phyloP scores from a whole-genome alignment of 30 jellyfish, hydroid and myxozoan genomes.

The Pelagia noctiluca region DNA sequence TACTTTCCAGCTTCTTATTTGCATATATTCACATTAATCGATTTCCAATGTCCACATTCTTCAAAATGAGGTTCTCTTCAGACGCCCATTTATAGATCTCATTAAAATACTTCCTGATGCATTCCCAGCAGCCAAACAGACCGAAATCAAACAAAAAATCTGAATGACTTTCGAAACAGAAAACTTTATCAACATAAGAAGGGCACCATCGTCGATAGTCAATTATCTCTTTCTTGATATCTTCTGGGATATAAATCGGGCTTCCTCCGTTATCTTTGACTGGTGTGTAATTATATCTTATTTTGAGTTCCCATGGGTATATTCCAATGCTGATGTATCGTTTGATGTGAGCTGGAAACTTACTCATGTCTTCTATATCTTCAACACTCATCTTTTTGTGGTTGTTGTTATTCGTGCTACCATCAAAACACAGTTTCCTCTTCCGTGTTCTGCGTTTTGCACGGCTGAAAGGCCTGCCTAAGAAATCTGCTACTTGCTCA shows the following conservation, averaged over 20 bases:
- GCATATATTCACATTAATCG: no score
- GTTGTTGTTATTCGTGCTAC: not conserved
- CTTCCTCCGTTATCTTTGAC: conserved; percentile 20
- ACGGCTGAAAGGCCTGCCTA: conserved; percentile 18
- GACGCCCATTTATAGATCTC: conserved; percentile 64
- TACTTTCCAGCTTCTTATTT: no score
- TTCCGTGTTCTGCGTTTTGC: conserved; percentile 20
- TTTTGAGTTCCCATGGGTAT: conserved; percentile 64
- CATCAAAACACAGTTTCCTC: no score
- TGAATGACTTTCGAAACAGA: conserved; percentile 69
- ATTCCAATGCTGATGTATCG: conserved; percentile 40
- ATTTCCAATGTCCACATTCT: no score
- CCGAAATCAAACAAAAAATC: conserved; percentile 41
- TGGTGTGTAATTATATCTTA: conserved; percentile 23
- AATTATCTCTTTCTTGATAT: conserved; percentile 21
- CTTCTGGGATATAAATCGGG: conserved; percentile 44
- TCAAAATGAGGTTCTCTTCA: conserved; percentile 41
- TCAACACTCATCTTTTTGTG: conserved; percentile 9
- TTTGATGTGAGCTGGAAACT: conserved; percentile 15
- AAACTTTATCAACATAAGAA: conserved; percentile 52
- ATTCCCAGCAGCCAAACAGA: no score
- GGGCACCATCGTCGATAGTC: conserved; percentile 56
- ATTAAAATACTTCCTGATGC: conserved; percentile 56
- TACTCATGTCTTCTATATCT: conserved; percentile 16
- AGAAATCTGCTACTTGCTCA: conserved; percentile 25